Evolutionary conservation across 2,888 invertebrate genomes (phyloP).

Genomic region (Spisula subtruncata): DNA sequence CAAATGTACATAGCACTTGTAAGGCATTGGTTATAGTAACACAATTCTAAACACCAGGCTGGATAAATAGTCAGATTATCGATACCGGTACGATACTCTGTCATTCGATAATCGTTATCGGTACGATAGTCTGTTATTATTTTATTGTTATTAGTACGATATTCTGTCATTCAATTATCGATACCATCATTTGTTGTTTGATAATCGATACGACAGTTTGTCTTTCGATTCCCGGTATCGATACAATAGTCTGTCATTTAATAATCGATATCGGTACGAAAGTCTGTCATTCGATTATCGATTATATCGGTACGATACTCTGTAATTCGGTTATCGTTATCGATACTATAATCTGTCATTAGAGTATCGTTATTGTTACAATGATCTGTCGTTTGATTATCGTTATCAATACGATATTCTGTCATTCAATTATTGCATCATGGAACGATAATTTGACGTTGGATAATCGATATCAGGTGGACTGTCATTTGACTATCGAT

Average conservation of each 20-base stretch:
- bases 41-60: neutral
- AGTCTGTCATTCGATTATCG: conserved; percentile 24
- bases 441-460: conserved; percentile 10
- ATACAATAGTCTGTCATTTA: neutral
- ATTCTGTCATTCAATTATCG: conserved; percentile 24
- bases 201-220: no score
- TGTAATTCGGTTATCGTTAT: neutral
- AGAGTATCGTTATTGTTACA: no score
- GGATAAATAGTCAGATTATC: neutral
- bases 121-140: no score
- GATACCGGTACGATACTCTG: conserved; percentile 24
- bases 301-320: conserved; percentile 28
- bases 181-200: conserved; percentile 19
- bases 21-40: neutral
- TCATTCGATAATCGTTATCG: neutral
- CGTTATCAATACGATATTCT: conserved; percentile 29
- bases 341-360: no score
- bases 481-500: conserved; percentile 17
- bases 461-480: neutral
- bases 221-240: no score
- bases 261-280: conserved; percentile 28
- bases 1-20: conserved; percentile 1
- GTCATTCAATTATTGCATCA: conserved; percentile 10
- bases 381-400: conserved; percentile 16
- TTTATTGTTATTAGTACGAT: no score